These are phyloP conservation scores for Pomatostomus ruficeps DNA, from an alignment of 2,113 vertebrate genomes.

Conservation along the genomic window DNA sequence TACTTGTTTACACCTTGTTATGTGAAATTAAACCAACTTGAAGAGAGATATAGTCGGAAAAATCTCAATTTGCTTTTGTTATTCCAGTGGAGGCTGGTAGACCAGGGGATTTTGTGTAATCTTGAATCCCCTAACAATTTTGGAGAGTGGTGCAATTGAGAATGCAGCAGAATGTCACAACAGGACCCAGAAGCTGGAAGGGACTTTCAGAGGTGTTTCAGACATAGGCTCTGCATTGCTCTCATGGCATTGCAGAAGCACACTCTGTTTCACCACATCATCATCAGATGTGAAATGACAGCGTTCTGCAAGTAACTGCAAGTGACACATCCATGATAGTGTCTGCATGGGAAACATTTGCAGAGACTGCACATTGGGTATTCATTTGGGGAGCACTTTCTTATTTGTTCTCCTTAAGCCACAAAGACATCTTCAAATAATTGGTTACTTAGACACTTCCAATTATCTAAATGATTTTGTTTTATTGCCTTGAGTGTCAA, in stretches of 20 bases:
- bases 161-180: background rate
- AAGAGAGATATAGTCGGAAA: background rate
- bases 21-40: background rate
- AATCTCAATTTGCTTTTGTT: background rate
- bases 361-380: background rate
- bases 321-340: background rate
- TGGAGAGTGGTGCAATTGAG: background rate
- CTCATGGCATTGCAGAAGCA: background rate
- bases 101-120: background rate
- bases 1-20: background rate
- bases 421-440: constrained; percentile 17
- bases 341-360: constrained; percentile 18
- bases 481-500: constrained; percentile 37
- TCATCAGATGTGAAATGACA: background rate
- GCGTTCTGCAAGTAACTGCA: background rate
- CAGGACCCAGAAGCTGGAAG: background rate
- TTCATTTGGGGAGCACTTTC: background rate
- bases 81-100: background rate
- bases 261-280: background rate
- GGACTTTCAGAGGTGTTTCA: background rate
- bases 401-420: constrained; percentile 7
- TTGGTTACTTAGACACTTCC: constrained; percentile 1
- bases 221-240: background rate
- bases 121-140: background rate
- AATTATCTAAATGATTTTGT: constrained; percentile 44